phyloP scores from a whole-genome alignment of 1,140 invertebrate genomes.

The Penaeus vannamei region DNA sequence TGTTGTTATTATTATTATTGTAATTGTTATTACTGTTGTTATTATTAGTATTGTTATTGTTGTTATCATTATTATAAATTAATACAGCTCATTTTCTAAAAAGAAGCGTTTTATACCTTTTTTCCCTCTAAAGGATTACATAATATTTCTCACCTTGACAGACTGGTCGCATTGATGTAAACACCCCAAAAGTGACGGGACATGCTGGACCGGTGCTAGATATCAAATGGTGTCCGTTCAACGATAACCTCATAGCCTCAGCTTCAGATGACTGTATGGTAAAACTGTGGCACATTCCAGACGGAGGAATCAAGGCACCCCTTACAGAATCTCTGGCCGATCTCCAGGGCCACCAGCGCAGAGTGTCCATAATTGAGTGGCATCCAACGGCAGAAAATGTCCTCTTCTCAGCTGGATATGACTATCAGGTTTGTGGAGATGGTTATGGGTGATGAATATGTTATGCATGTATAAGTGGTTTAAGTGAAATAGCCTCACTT shows the following conservation, averaged over 20 bases:
- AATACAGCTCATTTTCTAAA: too few relatives aligned
- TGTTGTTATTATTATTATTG: too few relatives aligned
- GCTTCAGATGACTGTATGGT: slow-evolving; percentile 94
- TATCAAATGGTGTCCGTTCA: slow-evolving; percentile 93
- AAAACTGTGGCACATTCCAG: slow-evolving; percentile 93
- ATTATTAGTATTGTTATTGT: too few relatives aligned
- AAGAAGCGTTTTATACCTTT: too few relatives aligned
- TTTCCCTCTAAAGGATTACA: too few relatives aligned
- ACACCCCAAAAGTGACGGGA: slow-evolving; percentile 82
- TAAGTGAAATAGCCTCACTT: too few relatives aligned
- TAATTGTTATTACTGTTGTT: too few relatives aligned
- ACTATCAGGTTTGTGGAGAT: slow-evolving; percentile 79
- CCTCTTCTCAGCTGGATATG: slow-evolving; percentile 88
- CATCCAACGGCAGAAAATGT: slow-evolving; percentile 95
- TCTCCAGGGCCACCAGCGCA: slow-evolving; percentile 87
- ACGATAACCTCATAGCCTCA: slow-evolving; percentile 96
- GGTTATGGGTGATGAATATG: not conserved
- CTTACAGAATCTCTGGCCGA: slow-evolving; percentile 89
- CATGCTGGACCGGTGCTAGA: slow-evolving; percentile 87
- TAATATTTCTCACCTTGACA: not conserved
- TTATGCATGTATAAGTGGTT: too few relatives aligned
- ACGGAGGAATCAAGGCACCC: slow-evolving; percentile 85
- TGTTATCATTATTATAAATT: too few relatives aligned
- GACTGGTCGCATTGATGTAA: slow-evolving; percentile 71
- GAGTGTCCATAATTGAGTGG: slow-evolving; percentile 92